Conservation (phyloP, 2,113 vertebrate genomes). For the Lophura nycthemera region DNA sequence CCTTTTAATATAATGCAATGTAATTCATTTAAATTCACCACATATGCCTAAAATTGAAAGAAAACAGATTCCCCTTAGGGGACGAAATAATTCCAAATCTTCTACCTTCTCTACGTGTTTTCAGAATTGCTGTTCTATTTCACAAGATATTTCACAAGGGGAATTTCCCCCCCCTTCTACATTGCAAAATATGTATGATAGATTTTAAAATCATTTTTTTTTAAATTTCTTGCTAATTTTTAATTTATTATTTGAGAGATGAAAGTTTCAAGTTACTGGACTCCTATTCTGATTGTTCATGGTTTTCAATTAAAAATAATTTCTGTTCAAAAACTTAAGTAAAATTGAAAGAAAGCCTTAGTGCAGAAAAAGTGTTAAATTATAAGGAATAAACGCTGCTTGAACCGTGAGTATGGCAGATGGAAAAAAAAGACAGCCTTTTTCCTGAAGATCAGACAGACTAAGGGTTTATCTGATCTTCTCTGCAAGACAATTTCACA, state of each 20-base stretch:
- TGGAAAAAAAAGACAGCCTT: background rate
- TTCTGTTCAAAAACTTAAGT: background rate
- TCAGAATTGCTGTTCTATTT: background rate
- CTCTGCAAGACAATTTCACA: conserved; percentile 33
- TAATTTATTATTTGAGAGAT: background rate
- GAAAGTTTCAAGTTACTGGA: background rate
- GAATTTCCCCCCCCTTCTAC: background rate
- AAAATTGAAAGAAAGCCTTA: background rate
- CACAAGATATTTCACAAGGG: background rate
- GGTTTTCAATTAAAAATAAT: background rate
- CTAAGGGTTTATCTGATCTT: conserved; percentile 45
- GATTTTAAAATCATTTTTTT: background rate
- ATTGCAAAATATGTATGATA: background rate
- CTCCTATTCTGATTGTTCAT: background rate
- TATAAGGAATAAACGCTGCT: background rate
- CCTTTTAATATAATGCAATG: background rate
- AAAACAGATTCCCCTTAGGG: background rate
- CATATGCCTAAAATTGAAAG: background rate
- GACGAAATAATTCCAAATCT: background rate
- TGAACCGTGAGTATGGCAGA: conserved; percentile 12
- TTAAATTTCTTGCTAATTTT: background rate
- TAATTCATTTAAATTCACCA: background rate
- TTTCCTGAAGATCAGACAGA: conserved; percentile 34
- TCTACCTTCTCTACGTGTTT: background rate
- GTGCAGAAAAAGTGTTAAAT: background rate